Evolutionary conservation across 2,888 invertebrate species (phyloP), one percentile per base, ranked within the genome.

Genomic region (Lepidocyrtinus sp.): DNA sequence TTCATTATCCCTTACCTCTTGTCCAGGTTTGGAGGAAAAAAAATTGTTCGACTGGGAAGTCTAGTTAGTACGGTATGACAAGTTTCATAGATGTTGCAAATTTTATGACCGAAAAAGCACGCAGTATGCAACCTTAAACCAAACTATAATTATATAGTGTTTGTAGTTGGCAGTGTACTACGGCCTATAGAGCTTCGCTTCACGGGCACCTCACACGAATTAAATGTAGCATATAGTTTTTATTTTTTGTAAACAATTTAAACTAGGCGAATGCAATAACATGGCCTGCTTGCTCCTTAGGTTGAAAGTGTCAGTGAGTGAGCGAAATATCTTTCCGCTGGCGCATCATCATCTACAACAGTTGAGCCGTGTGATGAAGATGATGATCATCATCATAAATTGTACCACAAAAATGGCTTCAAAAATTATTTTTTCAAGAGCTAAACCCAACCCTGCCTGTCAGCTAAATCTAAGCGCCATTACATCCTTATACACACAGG

Each of bases 381-480:
- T n/a, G n/a, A n/a, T n/a, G n/a, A n/a, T n/a, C n/a, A n/a, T 59
- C 21, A 59, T 59, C 2, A 36, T 9, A 36, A 36, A 36, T 12
- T 36, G 36, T 36, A 36, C 5, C 36, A 12, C 36, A 36, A 36
- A 36, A 36, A 36, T 9, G 12, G 7, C 2, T 21, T 59, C n/a
- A n/a, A n/a, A n/a, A n/a, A n/a, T 21, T 21, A 19, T 15, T 59
- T n/a, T 59, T 59, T 21, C 59, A 22, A 59, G 59, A 59, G 7
- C 22, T 59, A 36, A 59, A 59, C 59, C 59, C 59, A n/a, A n/a
- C n/a, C 12, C 59, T 59, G 59, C 59, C 59, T 12, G 36, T n/a
- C n/a, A n/a, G n/a, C 59, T 59, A 21, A 36, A 36, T n/a, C n/a
- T n/a, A n/a, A n/a, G n/a, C n/a, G n/a, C n/a, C n/a, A n/a, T n/a